These are phyloP conservation scores for Alces alces DNA, from an alignment of 2,113 vertebrate genomes.

Conservation along the genomic window DNA sequence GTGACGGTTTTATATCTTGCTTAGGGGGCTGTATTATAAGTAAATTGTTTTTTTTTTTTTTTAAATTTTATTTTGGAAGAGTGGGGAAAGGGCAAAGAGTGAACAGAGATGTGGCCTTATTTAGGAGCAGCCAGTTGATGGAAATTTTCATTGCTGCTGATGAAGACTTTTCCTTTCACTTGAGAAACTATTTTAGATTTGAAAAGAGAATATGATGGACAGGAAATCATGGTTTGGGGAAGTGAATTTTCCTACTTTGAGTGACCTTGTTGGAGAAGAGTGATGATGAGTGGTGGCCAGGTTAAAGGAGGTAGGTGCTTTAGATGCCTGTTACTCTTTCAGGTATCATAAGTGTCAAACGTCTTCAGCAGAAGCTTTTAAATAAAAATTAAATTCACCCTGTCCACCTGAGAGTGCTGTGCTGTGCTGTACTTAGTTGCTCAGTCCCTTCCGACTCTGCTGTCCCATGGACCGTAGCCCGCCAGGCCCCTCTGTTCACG, in stretches of 20 bases:
- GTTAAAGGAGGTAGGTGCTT: not conserved
- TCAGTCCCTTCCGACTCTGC: not conserved
- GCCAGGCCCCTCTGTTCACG: not conserved
- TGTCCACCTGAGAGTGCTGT: not conserved
- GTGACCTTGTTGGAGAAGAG: not conserved
- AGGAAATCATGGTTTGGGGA: not conserved
- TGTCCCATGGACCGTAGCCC: not conserved
- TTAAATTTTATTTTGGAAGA: not conserved
- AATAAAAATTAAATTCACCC: not conserved
- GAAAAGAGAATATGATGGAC: not conserved
- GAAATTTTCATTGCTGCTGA: not conserved
- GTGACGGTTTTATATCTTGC: not conserved
- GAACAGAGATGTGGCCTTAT: not conserved
- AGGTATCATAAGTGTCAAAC: not conserved
- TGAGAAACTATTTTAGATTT: constrained; percentile 19
- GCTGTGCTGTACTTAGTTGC: not conserved
- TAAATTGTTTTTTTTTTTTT: not conserved
- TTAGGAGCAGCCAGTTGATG: not conserved
- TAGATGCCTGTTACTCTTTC: not conserved
- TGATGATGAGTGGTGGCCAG: not conserved
- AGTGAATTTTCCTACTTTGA: constrained; percentile 6
- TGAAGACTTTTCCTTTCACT: constrained; percentile 15
- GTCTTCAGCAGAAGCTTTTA: not conserved
- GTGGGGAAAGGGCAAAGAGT: not conserved
- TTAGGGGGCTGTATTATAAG: not conserved